A percentile compares a stretch with the other conserved stretches of the same genome.
phyloP scores from a whole-genome alignment of 2,113 vertebrate species.

The Noturus placidus region DNA sequence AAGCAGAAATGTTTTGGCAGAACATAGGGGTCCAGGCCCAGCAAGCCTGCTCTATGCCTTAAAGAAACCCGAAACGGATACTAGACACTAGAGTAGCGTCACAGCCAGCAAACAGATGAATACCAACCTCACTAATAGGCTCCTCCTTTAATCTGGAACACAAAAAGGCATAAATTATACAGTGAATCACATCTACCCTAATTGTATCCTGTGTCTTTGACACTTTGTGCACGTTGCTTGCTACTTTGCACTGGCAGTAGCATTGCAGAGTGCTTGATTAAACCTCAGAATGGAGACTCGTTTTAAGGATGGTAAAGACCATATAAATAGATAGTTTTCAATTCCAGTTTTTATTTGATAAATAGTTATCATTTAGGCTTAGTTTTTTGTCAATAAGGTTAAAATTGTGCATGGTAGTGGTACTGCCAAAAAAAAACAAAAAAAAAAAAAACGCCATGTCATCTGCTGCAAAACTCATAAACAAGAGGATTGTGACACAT shows the following conservation, averaged over 20 bases:
- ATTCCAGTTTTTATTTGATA: neutral
- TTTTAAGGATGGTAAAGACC: neutral
- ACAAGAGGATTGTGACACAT: neutral
- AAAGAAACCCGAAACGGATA: constrained; percentile 15
- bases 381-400: neutral
- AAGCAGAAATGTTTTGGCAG: constrained; percentile 41
- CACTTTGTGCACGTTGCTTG: neutral
- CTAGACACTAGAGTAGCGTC: constrained; percentile 9
- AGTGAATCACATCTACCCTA: constrained; percentile 40
- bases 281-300: neutral
- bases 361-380: neutral
- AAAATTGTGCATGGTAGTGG: neutral
- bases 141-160: neutral
- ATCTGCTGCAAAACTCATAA: neutral
- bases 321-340: neutral
- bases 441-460: neutral
- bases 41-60: constrained; percentile 23
- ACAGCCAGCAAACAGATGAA: constrained; percentile 13
- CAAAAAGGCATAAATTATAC: constrained; percentile 33
- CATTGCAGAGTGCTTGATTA: neutral
- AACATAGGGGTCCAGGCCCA: constrained; percentile 19
- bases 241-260: constrained; percentile 15
- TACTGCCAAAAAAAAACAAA: neutral
- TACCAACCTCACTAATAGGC: constrained; percentile 13
- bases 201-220: constrained; percentile 19